Conservation (phyloP, 64 coral and sea anemone species). For the Montipora efflorescens region DNA sequence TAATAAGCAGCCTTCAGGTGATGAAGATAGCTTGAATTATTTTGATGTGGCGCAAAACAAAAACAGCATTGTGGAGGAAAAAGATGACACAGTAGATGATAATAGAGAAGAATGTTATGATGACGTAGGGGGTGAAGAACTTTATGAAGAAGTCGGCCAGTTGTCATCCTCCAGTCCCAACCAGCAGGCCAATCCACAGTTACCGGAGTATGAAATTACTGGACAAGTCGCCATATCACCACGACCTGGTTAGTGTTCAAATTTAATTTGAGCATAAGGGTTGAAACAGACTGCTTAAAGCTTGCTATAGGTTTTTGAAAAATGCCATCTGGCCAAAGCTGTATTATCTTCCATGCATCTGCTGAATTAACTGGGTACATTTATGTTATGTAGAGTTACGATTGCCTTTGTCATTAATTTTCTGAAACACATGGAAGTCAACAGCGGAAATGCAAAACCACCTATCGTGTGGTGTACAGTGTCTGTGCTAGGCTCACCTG, state of each 20-base stretch:
- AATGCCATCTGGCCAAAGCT: too few species aligned
- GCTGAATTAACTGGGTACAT: too few species aligned
- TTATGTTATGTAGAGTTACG: too few species aligned
- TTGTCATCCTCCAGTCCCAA: neutral
- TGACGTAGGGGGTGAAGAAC: slow-evolving; percentile 29
- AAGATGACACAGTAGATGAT: neutral
- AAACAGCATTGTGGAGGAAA: neutral
- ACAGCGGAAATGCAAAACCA: too few species aligned
- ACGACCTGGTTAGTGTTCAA: neutral
- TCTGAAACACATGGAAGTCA: too few species aligned
- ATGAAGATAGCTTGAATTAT: slow-evolving; percentile 75
- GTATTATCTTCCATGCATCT: too few species aligned
- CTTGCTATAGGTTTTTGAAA: too few species aligned
- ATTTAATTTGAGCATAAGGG: too few species aligned
- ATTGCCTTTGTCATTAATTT: too few species aligned
- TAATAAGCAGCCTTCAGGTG: slow-evolving; percentile 55
- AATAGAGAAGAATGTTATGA: slow-evolving; percentile 34
- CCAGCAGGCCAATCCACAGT: neutral
- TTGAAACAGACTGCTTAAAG: too few species aligned
- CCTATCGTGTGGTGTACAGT: too few species aligned
- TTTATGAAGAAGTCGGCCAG: slow-evolving; percentile 16
- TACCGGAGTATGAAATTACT: slow-evolving; percentile 23
- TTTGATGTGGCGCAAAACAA: slow-evolving; percentile 18
- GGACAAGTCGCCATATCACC: neutral
- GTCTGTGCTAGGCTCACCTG: too few species aligned